These are phyloP conservation scores for Setipinna tenuifilis DNA, from an alignment of 2,797 vertebrate species.

Conservation along the genomic window DNA sequence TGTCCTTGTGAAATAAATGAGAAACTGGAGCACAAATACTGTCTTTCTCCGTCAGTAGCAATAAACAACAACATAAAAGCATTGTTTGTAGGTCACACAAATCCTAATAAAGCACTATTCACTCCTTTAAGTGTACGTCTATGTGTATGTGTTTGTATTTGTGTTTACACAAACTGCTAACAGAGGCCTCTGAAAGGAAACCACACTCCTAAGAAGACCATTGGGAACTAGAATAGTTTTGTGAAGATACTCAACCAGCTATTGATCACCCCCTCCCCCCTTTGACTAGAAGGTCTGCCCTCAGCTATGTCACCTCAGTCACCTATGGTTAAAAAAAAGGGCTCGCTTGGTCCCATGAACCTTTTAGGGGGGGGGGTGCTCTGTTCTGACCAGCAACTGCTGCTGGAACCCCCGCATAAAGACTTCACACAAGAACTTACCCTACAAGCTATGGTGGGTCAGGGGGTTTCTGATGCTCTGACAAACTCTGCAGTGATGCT, in stretches of 20 bases:
- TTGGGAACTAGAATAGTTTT: neutral
- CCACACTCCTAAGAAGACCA: neutral
- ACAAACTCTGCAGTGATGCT: neutral
- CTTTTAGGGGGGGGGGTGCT: neutral
- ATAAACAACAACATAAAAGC: neutral
- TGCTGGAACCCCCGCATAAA: neutral
- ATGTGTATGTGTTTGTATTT: conserved; percentile 23
- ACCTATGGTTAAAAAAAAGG: neutral
- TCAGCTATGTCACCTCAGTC: neutral
- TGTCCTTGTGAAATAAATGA: conserved; percentile 35
- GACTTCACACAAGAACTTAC: neutral
- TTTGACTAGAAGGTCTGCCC: neutral
- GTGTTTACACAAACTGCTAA: neutral
- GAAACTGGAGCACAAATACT: conserved; percentile 20
- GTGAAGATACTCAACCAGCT: neutral
- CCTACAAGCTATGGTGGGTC: neutral
- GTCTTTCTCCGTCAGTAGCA: neutral
- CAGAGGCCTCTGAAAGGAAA: neutral
- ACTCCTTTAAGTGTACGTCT: neutral
- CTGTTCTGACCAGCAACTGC: neutral
- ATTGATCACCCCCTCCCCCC: neutral
- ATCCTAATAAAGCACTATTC: neutral
- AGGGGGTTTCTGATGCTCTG: neutral
- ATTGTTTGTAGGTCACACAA: neutral
- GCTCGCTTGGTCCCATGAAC: neutral